Evolutionary conservation across 2,888 invertebrate genomes (phyloP).

Genomic region (Drosophila kokeensis): DNA sequence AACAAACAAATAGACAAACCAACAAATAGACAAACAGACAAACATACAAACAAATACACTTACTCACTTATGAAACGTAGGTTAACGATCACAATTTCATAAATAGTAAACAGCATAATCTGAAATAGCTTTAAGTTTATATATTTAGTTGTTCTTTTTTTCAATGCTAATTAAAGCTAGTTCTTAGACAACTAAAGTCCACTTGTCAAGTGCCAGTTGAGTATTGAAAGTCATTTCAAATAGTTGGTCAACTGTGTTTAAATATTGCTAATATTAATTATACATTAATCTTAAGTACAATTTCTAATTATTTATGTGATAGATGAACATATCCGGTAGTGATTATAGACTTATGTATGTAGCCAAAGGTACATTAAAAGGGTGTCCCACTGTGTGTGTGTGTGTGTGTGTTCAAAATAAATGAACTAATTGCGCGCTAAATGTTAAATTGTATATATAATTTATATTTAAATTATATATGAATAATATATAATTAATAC

Average conservation of each 20-base stretch:
- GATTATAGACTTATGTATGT: background rate
- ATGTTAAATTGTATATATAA: background rate
- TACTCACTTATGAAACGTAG: background rate
- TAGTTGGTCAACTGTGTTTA: background rate
- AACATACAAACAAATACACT: background rate
- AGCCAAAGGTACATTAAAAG: slow-evolving; percentile 37
- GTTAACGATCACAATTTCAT: background rate
- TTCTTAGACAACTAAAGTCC: background rate
- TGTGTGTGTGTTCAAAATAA: slow-evolving; percentile 64
- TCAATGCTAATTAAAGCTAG: background rate
- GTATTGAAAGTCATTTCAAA: background rate
- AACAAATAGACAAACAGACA: background rate
- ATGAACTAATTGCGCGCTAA: slow-evolving; percentile 17
- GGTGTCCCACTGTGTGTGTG: slow-evolving; percentile 72
- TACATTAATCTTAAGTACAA: background rate
- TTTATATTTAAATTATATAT: background rate
- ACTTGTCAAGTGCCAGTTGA: background rate
- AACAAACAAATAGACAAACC: background rate
- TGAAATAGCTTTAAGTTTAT: background rate
- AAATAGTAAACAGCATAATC: background rate
- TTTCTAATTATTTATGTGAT: background rate
- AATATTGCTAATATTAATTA: background rate
- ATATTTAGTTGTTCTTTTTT: background rate
- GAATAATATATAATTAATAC: background rate
- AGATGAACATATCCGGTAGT: background rate